Conservation (phyloP, 2,113 vertebrate genomes). For the Puma concolor region DNA sequence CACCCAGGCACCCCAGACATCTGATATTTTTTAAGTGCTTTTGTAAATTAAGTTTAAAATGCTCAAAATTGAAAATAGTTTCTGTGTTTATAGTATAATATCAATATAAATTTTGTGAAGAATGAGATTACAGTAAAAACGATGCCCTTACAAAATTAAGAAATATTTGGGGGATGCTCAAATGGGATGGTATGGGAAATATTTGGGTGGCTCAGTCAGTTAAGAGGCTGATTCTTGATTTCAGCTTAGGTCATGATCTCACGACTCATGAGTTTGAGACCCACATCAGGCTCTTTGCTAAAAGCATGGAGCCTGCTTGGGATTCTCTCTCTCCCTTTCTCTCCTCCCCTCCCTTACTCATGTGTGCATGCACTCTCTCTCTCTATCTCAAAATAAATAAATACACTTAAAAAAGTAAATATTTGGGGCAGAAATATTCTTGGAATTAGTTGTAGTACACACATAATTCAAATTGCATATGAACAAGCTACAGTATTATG, state of each 20-base stretch:
- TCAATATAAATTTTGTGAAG: background rate
- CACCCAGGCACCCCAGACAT: background rate
- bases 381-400: no score
- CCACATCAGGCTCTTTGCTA: no score
- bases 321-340: no score
- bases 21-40: background rate
- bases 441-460: background rate
- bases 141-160: background rate
- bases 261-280: no score
- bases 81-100: background rate
- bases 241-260: no score
- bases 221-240: no score
- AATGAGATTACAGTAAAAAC: background rate
- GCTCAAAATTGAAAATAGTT: background rate
- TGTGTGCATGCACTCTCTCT: no score
- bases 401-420: background rate
- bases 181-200: no score
- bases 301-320: no score
- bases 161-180: background rate
- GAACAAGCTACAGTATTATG: background rate
- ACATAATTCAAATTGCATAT: background rate
- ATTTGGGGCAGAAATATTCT: background rate
- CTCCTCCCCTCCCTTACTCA: no score
- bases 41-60: background rate
- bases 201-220: no score